Evolutionary conservation across 2,113 vertebrate genomes (phyloP).

Genomic region (Pedionomus torquatus): DNA sequence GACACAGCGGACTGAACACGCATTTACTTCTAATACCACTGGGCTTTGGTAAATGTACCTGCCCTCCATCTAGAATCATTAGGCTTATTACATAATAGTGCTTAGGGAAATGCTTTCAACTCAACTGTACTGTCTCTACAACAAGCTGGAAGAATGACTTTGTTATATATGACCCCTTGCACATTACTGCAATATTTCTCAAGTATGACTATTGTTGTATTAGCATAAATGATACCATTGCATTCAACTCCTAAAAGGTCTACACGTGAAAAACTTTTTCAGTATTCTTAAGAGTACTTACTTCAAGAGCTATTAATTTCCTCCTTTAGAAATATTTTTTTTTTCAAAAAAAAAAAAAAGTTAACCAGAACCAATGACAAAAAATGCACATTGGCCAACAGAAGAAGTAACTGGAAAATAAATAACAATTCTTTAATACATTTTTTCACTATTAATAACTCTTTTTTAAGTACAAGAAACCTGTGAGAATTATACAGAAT

Average conservation of each 20-base stretch:
- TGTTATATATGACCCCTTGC: background rate
- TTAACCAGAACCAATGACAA: background rate
- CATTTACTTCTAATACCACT: background rate
- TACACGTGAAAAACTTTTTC: background rate
- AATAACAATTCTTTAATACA: background rate
- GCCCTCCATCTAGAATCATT: background rate
- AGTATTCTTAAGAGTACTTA: background rate
- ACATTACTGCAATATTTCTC: background rate
- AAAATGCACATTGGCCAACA: background rate
- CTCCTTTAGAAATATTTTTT: background rate
- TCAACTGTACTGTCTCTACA: background rate
- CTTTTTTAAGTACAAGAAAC: background rate
- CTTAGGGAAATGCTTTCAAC: background rate
- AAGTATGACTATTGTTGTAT: background rate
- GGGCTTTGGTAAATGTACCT: background rate
- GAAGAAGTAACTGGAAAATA: conserved; percentile 6
- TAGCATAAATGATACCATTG: background rate
- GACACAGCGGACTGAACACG: fast-evolving
- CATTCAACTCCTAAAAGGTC: background rate
- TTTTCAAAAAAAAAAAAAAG: background rate
- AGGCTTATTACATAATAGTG: background rate
- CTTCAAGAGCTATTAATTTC: background rate
- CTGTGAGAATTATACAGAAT: conserved; percentile 18
- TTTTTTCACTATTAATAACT: conserved; percentile 1
- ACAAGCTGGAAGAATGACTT: background rate